Evolutionary conservation across 2,113 vertebrate genomes (phyloP).

Genomic region (Saguinus midas): DNA sequence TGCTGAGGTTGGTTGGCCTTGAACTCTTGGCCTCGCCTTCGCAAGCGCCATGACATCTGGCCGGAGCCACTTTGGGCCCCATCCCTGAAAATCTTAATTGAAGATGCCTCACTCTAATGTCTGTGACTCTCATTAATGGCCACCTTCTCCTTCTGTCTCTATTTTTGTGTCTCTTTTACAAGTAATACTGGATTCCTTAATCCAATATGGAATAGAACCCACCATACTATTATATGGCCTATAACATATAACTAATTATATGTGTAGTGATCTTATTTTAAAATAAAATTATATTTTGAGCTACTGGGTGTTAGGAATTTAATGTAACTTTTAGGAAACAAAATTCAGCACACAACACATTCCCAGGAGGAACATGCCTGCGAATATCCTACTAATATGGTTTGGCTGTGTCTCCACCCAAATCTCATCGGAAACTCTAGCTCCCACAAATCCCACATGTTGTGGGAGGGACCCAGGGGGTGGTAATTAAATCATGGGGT

Average conservation of each 20-base stretch:
- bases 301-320: neutral
- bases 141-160: neutral
- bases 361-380: neutral
- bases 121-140: neutral
- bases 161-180: neutral
- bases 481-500: no score
- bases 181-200: neutral
- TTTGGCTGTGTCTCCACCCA: no score
- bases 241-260: neutral
- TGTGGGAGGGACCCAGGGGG: no score
- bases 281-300: neutral
- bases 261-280: neutral
- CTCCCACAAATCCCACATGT: no score
- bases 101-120: neutral
- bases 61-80: no score
- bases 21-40: no score
- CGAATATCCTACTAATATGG: neutral
- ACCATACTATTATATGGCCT: neutral
- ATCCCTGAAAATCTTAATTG: neutral
- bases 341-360: neutral
- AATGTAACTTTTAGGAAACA: neutral
- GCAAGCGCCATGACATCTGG: no score
- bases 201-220: no score
- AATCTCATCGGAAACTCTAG: no score
- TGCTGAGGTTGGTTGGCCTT: no score